Conservation (phyloP, 2,113 vertebrate genomes). For the Gymnogyps californianus region DNA sequence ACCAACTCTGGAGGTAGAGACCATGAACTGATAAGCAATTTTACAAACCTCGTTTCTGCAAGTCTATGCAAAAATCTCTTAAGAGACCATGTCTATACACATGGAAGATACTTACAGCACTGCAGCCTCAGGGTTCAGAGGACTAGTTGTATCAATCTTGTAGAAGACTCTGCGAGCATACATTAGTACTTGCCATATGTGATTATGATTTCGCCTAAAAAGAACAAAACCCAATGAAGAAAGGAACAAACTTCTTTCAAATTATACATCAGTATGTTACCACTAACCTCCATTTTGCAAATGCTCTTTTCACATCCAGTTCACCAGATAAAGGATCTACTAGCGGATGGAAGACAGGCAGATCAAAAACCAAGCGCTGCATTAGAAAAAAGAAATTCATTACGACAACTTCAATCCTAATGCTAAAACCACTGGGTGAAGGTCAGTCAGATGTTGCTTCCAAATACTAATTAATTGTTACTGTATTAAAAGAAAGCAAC, state of each 20-base stretch:
- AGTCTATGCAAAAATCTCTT: neutral
- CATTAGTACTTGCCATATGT: slow-evolving; percentile 98
- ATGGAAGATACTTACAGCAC: slow-evolving; percentile 83
- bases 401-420: neutral
- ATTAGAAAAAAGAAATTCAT: neutral
- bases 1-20: neutral
- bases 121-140: slow-evolving; percentile 94
- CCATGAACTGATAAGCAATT: neutral
- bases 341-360: slow-evolving; percentile 94
- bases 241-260: neutral
- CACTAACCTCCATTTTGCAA: slow-evolving; percentile 95
- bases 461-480: neutral
- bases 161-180: slow-evolving; percentile 95
- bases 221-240: neutral
- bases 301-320: slow-evolving; percentile 94
- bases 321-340: slow-evolving; percentile 93
- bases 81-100: neutral
- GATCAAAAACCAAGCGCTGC: slow-evolving; percentile 93
- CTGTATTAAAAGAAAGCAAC: neutral
- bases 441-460: neutral
- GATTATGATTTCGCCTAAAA: slow-evolving; percentile 92
- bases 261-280: neutral
- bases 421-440: neutral
- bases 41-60: neutral
- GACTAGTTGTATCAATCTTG: slow-evolving; percentile 91